Evolutionary conservation across 2,113 vertebrate genomes (phyloP).

Genomic region (Axis porcinus): DNA sequence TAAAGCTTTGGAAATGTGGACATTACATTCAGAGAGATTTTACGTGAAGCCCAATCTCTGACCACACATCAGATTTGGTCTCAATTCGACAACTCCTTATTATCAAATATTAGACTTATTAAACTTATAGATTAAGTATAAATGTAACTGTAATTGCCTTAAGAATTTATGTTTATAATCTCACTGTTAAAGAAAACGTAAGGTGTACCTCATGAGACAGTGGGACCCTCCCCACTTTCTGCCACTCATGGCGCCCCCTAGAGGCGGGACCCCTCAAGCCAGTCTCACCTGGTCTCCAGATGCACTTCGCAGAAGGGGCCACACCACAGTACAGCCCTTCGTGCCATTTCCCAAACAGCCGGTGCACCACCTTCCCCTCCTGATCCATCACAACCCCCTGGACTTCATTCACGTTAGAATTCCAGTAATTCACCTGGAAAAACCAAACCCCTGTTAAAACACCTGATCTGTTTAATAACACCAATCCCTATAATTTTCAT

Average conservation of each 20-base stretch:
- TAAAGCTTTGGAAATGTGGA: background rate
- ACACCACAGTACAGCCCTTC: slow-evolving; percentile 97
- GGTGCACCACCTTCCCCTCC: slow-evolving; percentile 95
- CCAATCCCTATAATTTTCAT: background rate
- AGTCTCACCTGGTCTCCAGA: slow-evolving; percentile 95
- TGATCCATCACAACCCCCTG: slow-evolving; percentile 98
- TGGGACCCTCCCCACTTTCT: background rate
- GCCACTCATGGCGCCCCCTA: fast-evolving
- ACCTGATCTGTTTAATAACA: background rate
- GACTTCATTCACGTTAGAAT: slow-evolving; percentile 96
- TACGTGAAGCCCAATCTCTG: background rate
- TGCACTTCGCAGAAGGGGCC: slow-evolving; percentile 95
- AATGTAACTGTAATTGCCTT: background rate
- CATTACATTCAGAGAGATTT: background rate
- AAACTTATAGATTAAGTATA: background rate
- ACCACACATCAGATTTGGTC: background rate
- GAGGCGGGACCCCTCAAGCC: background rate
- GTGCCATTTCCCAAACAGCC: slow-evolving; percentile 98
- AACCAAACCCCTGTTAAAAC: slow-evolving; percentile 19
- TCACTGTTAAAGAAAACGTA: background rate
- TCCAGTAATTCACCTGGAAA: slow-evolving; percentile 97
- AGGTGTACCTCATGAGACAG: background rate
- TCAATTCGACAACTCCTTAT: background rate
- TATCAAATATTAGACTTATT: background rate
- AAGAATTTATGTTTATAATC: background rate